Conservation (phyloP, 2,797 vertebrate species). For the Tauraco hartlaubi region DNA sequence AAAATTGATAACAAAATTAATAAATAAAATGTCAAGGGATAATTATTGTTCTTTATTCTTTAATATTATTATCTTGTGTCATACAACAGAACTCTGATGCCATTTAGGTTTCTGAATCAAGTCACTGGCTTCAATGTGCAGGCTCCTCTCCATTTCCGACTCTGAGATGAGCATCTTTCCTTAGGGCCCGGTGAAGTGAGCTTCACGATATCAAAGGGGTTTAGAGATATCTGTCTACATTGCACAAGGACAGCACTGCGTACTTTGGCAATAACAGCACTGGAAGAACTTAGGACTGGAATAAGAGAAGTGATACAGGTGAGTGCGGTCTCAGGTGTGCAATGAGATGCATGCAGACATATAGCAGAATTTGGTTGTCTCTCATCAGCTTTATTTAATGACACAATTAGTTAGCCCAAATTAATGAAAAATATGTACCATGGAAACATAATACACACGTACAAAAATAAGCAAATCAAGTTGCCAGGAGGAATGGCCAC, state of each 20-base stretch:
- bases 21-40: not conserved
- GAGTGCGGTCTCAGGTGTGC: not conserved
- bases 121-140: not conserved
- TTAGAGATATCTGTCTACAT: not conserved
- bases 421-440: not conserved
- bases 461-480: not conserved
- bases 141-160: not conserved
- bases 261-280: not conserved
- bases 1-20: not conserved
- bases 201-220: not conserved
- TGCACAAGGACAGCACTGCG: not conserved
- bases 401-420: not conserved
- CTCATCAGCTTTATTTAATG: not conserved
- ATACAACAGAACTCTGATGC: fast-evolving
- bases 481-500: not conserved
- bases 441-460: not conserved
- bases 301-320: not conserved
- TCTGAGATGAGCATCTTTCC: not conserved
- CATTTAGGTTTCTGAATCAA: not conserved
- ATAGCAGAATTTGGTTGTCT: not conserved
- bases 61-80: not conserved
- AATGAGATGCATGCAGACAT: not conserved
- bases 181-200: not conserved
- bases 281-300: not conserved
- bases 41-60: not conserved